These are phyloP conservation scores for Cyclura pinguis DNA, from an alignment of 2,797 vertebrate genomes.

Conservation along the genomic window DNA sequence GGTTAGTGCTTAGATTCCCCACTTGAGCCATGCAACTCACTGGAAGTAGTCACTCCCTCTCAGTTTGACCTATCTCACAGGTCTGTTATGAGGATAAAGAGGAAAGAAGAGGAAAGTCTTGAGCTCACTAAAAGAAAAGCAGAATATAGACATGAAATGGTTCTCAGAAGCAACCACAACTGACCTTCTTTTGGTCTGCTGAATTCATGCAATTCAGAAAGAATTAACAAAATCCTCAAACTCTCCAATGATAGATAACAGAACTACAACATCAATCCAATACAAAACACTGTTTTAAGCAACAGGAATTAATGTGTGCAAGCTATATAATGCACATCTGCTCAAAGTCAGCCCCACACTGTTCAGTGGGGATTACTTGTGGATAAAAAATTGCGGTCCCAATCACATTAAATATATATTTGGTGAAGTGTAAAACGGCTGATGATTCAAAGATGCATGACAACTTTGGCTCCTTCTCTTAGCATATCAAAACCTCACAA, in stretches of 20 bases:
- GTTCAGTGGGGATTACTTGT: background rate
- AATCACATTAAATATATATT: background rate
- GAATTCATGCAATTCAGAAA: background rate
- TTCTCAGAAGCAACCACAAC: background rate
- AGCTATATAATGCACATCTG: background rate
- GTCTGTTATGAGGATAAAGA: background rate
- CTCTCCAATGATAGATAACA: background rate
- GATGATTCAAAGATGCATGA: accelerated
- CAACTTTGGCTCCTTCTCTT: background rate
- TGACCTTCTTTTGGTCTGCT: background rate
- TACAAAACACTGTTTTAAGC: background rate
- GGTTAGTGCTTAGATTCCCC: no score
- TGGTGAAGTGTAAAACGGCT: background rate
- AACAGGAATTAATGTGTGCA: background rate
- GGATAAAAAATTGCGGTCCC: background rate
- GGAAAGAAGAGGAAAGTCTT: background rate
- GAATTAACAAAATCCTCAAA: accelerated
- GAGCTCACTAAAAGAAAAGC: background rate
- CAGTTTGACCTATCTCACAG: background rate
- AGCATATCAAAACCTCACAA: background rate
- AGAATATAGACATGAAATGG: background rate
- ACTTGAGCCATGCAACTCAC: background rate
- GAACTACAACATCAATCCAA: background rate
- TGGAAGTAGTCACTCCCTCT: background rate
- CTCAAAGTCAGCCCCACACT: background rate